phyloP scores from a whole-genome alignment of 1,140 invertebrate genomes.

The Metopolophium dirhodum region DNA sequence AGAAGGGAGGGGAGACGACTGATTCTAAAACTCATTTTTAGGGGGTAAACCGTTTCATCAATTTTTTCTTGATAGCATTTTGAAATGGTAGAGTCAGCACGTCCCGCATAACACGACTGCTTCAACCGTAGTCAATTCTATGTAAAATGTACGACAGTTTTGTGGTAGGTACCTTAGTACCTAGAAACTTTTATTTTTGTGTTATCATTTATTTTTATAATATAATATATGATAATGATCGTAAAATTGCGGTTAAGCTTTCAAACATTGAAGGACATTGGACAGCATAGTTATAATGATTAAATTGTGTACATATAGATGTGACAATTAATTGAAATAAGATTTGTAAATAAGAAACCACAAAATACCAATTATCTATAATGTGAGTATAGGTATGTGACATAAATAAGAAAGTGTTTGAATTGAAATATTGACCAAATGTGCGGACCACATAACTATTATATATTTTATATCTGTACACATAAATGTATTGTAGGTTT shows the following conservation, averaged over 20 bases:
- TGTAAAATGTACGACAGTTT: not conserved
- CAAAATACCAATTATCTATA: not conserved
- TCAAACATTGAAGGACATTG: not conserved
- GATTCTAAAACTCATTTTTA: no score
- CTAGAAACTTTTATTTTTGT: not conserved
- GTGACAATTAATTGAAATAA: not conserved
- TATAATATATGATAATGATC: not conserved
- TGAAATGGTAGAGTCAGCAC: no score
- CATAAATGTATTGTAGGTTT: not conserved
- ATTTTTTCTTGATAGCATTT: no score
- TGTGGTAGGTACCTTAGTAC: not conserved
- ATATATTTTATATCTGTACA: not conserved
- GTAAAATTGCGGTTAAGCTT: not conserved
- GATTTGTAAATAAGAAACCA: not conserved
- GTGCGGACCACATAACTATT: not conserved
- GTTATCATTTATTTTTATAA: not conserved
- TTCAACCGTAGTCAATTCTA: no score
- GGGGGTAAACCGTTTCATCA: no score
- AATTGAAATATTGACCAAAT: not conserved
- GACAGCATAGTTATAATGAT: not conserved
- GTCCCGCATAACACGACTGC: no score
- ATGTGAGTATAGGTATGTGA: not conserved
- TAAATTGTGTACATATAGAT: not conserved
- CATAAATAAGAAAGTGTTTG: not conserved
- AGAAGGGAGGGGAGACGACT: no score